Base-by-base conservation (phyloP, 2,113 vertebrate genomes). In the Oncorhynchus clarkii region DNA sequence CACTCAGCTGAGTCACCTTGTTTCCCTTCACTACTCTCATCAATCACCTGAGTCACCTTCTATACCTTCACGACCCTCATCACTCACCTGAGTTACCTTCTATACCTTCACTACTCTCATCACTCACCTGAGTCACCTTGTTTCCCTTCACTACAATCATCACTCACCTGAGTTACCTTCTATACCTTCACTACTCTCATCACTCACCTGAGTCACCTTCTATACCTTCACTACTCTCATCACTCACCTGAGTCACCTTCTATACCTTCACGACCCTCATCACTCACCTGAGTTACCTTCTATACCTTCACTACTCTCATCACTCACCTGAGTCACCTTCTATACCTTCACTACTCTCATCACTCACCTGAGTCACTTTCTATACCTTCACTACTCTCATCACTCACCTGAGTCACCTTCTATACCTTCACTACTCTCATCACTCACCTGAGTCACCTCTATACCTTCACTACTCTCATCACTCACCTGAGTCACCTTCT, bases 11-110 rank as follows among this genome's bases (percentile, higher is more conserved):
- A 31, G 31, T 31, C 0, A 31, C 31, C 31, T 31, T 31, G 1
- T 5, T 1, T 31, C 0, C 29, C 4, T 29, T 29, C 29, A 29
- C 29, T 29, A 29, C 29, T 29, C 29, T 29, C 29, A 78, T 76
- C 31, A 14, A 67, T 81, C 69, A 81, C 82, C 57, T 29, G 26
- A 29, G 5, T 12, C 27, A 31, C 27, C 27, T 16, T 18, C 12
- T 24, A 24, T 48, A 67, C 27, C 26, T 16, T 6, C 27, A 29
- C 27, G 0, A 29, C 27, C 0, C 27, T 29, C 27, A 29, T 29
- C 27, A 29, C 27, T 29, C 27, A 29, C 27, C 27, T 29, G 27
- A 29, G 27, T 29, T 3, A 29, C 27, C 27, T 29, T 29, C 2
- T 29, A 3, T 29, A 3, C 27, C 27, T 29, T 29, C 27, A 29